Evolutionary conservation across 2,113 vertebrate species (phyloP).

Genomic region (western clawed frog (Xenopus tropicalis)): UCB_Xtro_10.0 CM004450.2:52836501-52837000

Average conservation of each 20-base stretch:
- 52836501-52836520: not conserved
- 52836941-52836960: not conserved
- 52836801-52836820: not conserved
- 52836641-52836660: slow-evolving; percentile 6
- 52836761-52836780: not conserved
- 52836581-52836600: slow-evolving; percentile 27
- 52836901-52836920: not conserved
- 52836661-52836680: slow-evolving; percentile 20
- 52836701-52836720: not conserved
- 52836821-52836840: not conserved
- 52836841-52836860: not conserved
- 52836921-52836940: not conserved
- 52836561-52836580: not conserved
- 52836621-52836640: slow-evolving; percentile 9
- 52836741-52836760: not conserved
- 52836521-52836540: slow-evolving; percentile 11
- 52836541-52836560: slow-evolving; percentile 12
- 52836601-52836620: slow-evolving; percentile 7
- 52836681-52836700: not conserved
- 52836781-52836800: not conserved
- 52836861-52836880: slow-evolving; percentile 3
- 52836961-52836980: not conserved
- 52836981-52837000: slow-evolving; percentile 9
- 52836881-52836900: slow-evolving; percentile 1
- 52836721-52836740: slow-evolving; percentile 11